Base-by-base conservation (phyloP, 2,888 invertebrate genomes). In the Phortica magna region DNA sequence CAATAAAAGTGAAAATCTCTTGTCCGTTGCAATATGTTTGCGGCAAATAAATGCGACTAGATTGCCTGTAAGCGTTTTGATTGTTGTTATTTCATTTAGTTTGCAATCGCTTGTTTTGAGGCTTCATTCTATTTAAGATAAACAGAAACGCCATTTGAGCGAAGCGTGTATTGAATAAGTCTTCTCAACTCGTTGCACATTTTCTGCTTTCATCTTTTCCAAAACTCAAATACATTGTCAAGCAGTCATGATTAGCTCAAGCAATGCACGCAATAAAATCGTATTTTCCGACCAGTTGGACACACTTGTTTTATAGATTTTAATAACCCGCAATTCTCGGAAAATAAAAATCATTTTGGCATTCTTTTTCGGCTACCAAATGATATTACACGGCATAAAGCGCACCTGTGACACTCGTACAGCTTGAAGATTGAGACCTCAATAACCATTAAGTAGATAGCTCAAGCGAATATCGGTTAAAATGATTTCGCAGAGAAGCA, bases 1-100 rank as follows among this genome's bases (percentile, higher is more conserved):
- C 81, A 82, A 89, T 87, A 89, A 87, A 87, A 89, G 87, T 89
- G 87, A 87, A 87, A 89, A 88, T 82, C 81, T 84, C 84, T 86
- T 82, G 79, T 77, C 70, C 19, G 17, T 19, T 43, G 43, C 22
- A 43, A 70, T 48, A 22, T 43, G 43, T 48, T 19, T 22, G 14
- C 7, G 59, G 41, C 41, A 85, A 78, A 79, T 81, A 83, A 78
- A 71, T 57, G 61, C 14, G 31, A 14, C n/a, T 61, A 6, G 19
- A 73, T 42, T 73, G 59, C 12, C 31, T 42, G 22, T 61, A 59
- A 43, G 22, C 12, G 59, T n/a, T 22, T 7, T 22, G 64, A 31
- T 64, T 64, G 39, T 14, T 31, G 22, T 19, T 59, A 9, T 59
- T 59, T 17, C 17, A 59, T 17, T 9, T 31, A 31, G 31, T 14